Evolutionary conservation across 2,797 vertebrate genomes (phyloP), one percentile per base, ranked within the genome.

Genomic region (Tamandua tetradactyla): DNA sequence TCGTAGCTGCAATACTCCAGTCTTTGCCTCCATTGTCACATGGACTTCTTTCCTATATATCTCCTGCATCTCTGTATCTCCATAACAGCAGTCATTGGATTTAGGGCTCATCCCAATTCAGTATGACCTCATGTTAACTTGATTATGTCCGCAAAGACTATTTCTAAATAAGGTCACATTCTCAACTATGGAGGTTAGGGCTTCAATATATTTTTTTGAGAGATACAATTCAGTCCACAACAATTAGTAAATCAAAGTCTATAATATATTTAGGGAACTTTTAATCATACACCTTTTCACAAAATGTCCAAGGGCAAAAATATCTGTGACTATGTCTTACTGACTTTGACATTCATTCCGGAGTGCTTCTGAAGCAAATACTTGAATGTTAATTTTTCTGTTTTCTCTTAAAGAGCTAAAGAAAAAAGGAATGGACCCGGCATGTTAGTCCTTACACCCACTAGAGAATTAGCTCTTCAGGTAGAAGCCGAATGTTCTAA

Each of bases 401-500:
- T 94, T 95, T 96, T 96, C 13, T 97, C 97, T 87, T 47, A 55
- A 95, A 99, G 99, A 89, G 95, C 98, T 40, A 98, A 96, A 98
- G 96, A 98, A 72, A 91, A 99, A 95, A 97, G 96, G n/a, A 97
- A 94, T 0, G 99, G 99, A 7, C 99, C 99, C 0, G 99, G 99
- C 76, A 99, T 99, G 99, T 97, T 99, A 97, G 99, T 99, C 90
- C 98, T 99, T 95, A 99, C 99, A 69, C 99, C 99, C 4, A 99
- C 99, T 94, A 98, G 99, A 97, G 99, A 99, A 96, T 97, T 99
- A 76, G 99, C 99, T 25, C 98, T 99, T 96, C 99, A 99, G 49
- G 99, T 99, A 44, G 98, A 99, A 97, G 95, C 98, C 0, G 99
- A 99, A 86, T 99, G 99, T 97, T 99, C 90, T 49, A 99, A 99